These are phyloP conservation scores for Theodoxus fluviatilis DNA, from an alignment of 2,888 invertebrate genomes.

Conservation along the genomic window DNA sequence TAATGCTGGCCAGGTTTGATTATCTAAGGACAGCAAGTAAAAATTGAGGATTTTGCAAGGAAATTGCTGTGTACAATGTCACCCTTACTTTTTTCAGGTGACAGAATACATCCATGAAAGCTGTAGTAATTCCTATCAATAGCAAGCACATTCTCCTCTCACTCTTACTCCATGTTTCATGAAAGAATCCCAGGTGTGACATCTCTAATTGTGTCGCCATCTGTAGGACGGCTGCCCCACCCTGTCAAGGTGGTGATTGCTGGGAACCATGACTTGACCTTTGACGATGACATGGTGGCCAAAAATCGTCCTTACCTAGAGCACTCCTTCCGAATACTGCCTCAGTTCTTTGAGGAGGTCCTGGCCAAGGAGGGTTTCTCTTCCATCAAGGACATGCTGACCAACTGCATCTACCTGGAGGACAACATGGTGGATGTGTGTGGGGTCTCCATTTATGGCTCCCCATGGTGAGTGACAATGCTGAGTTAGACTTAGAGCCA, in stretches of 20 bases:
- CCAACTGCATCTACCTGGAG: constrained; percentile 80
- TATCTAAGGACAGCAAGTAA: too few species aligned
- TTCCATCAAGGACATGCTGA: constrained; percentile 70
- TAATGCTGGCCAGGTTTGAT: too few species aligned
- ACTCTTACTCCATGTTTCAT: too few species aligned
- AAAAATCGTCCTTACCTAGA: constrained; percentile 35
- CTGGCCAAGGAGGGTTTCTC: constrained; percentile 34
- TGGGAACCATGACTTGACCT: constrained; percentile 85
- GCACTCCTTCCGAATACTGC: constrained; percentile 32
- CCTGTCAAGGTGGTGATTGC: constrained; percentile 83
- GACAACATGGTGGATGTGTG: constrained; percentile 74
- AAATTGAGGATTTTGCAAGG: too few species aligned
- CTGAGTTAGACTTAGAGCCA: too few species aligned
- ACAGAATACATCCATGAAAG: too few species aligned
- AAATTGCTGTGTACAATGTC: too few species aligned
- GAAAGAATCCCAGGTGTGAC: too few species aligned
- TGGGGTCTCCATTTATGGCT: constrained; percentile 82
- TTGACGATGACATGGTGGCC: constrained; percentile 70
- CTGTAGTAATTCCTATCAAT: too few species aligned
- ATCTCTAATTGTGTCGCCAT: too few species aligned
- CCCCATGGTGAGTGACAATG: constrained; percentile 77
- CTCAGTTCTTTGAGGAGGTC: constrained; percentile 34
- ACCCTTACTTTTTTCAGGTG: too few species aligned
- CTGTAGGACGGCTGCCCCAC: constrained; percentile 76
- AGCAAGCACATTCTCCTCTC: too few species aligned